A percentile compares a stretch with the other conserved stretches of the same genome.
phyloP scores from a whole-genome alignment of 2,888 invertebrate species.

The Muschampia plurimacula region DNA sequence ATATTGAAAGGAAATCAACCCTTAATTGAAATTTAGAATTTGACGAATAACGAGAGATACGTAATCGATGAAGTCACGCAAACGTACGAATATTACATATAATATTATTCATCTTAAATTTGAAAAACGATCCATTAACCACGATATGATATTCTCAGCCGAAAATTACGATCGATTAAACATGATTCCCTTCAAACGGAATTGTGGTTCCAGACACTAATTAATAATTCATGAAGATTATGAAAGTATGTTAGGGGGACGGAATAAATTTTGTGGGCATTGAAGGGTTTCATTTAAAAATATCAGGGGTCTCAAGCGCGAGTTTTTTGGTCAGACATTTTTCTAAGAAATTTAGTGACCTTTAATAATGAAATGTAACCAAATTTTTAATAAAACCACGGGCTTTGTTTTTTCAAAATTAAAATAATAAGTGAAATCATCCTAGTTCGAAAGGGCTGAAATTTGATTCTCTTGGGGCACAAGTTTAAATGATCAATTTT shows the following conservation, averaged over 20 bases:
- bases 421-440: not conserved
- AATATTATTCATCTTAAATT: not conserved
- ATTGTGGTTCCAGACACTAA: conserved; percentile 36
- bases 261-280: conserved; percentile 27
- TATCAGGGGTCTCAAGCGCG: not conserved
- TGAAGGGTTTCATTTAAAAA: conserved; percentile 18
- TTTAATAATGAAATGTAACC: too few relatives aligned
- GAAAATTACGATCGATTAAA: conserved; percentile 35
- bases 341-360: not conserved
- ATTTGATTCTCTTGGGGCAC: too few relatives aligned
- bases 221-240: conserved; percentile 38
- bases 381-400: too few relatives aligned
- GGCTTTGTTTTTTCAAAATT: not conserved
- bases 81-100: too few relatives aligned
- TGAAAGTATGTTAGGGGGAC: conserved; percentile 32
- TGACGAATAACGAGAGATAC: too few relatives aligned
- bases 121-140: not conserved
- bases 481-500: too few relatives aligned
- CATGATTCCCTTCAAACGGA: conserved; percentile 22
- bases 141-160: not conserved
- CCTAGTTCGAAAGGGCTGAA: too few relatives aligned
- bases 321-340: not conserved
- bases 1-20: too few relatives aligned
- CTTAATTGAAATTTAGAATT: too few relatives aligned
- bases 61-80: too few relatives aligned